Conservation (phyloP, 2,888 invertebrate genomes). For the Meiosimyza decipiens region DNA sequence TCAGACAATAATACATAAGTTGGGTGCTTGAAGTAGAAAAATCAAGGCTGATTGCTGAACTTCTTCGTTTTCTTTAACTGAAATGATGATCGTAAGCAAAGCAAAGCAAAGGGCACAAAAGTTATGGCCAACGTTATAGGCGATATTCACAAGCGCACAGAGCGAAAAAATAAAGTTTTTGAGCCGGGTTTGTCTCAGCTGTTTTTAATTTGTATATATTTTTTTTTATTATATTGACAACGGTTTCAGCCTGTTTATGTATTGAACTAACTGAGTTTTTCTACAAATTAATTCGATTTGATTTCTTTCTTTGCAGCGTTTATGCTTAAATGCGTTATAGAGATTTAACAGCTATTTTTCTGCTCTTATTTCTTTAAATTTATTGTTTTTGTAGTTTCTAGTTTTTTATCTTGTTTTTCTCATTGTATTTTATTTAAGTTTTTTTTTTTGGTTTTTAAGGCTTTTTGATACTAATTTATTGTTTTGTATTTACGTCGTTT, state of each 20-base stretch:
- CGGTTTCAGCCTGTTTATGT: too few species aligned
- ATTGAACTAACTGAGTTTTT: not conserved
- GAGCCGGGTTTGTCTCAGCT: too few species aligned
- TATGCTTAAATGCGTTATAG: not conserved
- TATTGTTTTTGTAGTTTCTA: not conserved
- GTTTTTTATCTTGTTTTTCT: not conserved
- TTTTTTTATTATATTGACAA: too few species aligned
- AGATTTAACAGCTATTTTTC: not conserved
- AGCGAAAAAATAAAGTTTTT: not conserved
- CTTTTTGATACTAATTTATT: not conserved
- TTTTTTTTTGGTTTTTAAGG: not conserved
- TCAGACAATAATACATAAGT: too few species aligned
- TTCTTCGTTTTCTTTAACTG: not conserved
- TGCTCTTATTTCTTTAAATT: not conserved
- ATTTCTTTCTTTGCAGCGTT: too few species aligned
- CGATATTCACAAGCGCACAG: slow-evolving; percentile 28
- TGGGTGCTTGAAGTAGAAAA: too few species aligned
- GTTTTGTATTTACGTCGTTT: not conserved
- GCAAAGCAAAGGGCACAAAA: not conserved
- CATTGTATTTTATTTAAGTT: not conserved
- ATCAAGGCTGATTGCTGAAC: not conserved
- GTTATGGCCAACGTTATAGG: too few species aligned
- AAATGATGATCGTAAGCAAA: slow-evolving; percentile 1
- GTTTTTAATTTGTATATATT: too few species aligned
- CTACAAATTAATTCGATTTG: not conserved